Evolutionary conservation across 2,888 invertebrate species (phyloP), one percentile per base, ranked within the genome.

Genomic region (Gryllus longicercus): DNA sequence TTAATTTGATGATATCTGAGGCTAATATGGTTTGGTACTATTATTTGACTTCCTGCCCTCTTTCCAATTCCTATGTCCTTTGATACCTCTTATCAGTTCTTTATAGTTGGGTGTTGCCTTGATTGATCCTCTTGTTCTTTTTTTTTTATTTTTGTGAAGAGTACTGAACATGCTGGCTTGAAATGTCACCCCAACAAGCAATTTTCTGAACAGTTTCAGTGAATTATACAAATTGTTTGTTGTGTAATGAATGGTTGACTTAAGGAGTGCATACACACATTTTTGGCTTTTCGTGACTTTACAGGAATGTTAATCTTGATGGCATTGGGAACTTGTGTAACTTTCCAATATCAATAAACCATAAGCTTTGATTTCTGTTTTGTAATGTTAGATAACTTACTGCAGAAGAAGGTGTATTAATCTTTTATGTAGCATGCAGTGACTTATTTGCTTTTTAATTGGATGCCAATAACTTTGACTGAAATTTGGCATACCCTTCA

Each of bases 11-110:
- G n/a, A 63, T 16, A 63, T 63, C 63, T 63, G 63, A 63, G 63
- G 63, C 63, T 63, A 63, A 63, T n/a, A 63, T 63, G 63, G 63
- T 63, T 63, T 63, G 63, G 63, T 63, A 18, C 63, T 63, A 63
- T 63, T 63, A 63, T 63, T 63, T 63, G 63, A 63, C 63, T 63
- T 63, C 63, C 63, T 63, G 63, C 63, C 63, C 63, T 63, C n/a
- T 63, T 63, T 63, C 63, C 63, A 14, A 12, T 63, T 63, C 63
- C 63, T 63, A 18, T 63, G 63, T 63, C 63, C 63, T n/a, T 63
- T 63, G 63, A 18, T 63, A 63, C 63, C 63, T 18, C 63, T 63
- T 63, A 63, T 63, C 63, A 63, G 14, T 63, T 63, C 63, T 63
- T 38, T 63, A 63, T 63, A 63, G 63, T 63, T 63, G 63, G 63